Percentiles rank a stretch among this genome's conserved stretches.
Evolutionary conservation across 2,797 vertebrate species (phyloP).

Genomic region (Urophycis tenuis): DNA sequence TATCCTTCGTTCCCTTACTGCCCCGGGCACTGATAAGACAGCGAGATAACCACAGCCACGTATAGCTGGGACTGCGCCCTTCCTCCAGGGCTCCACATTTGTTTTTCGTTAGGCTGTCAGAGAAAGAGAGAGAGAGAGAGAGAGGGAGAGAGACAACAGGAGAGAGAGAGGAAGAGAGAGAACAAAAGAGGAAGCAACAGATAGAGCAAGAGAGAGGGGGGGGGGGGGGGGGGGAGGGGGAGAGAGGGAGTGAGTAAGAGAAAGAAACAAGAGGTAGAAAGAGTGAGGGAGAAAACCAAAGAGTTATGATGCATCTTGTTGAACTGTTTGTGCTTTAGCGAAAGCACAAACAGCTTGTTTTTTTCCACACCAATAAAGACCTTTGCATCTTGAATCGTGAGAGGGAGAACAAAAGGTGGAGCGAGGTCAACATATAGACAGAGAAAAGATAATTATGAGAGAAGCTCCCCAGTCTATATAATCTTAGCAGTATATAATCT

Average conservation of each 20-base stretch:
- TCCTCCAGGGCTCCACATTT: slow-evolving; percentile 45
- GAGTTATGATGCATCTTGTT: too few relatives aligned
- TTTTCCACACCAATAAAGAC: too few relatives aligned
- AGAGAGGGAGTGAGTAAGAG: background rate
- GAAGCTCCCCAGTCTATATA: slow-evolving; percentile 22
- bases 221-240: background rate
- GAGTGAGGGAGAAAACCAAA: background rate
- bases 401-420: background rate
- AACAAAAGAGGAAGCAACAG: background rate
- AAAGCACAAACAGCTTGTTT: too few relatives aligned
- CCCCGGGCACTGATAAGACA: slow-evolving; percentile 42
- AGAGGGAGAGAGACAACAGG: background rate
- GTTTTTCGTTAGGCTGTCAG: slow-evolving; percentile 42
- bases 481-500: background rate
- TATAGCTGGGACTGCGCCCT: slow-evolving; percentile 11
- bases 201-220: background rate
- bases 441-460: background rate
- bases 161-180: background rate
- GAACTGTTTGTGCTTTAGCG: too few relatives aligned
- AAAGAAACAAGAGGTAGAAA: background rate
- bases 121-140: background rate
- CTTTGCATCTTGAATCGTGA: background rate
- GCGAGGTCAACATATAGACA: background rate
- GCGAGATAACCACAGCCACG: slow-evolving; percentile 28
- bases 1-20: slow-evolving; percentile 33